phyloP scores from a whole-genome alignment of 1,140 invertebrate species.

The Alviniconcha marisindica region DNA sequence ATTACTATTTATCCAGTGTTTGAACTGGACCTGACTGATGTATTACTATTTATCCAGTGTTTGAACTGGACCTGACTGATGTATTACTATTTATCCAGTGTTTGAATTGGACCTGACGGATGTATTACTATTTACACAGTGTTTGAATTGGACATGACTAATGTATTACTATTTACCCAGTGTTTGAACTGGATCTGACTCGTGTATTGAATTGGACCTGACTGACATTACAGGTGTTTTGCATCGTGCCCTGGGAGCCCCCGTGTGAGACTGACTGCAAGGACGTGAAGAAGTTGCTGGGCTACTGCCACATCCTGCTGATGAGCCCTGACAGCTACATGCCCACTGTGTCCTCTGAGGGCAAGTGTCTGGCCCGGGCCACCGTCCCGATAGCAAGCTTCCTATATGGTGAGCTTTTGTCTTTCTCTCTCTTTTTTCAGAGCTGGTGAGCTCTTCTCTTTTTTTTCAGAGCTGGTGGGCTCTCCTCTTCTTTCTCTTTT shows the following conservation, averaged over 20 bases:
- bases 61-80: no score
- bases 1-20: no score
- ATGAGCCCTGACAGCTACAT: constrained; percentile 52
- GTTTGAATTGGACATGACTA: no score
- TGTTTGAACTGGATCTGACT: no score
- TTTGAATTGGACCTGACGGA: no score
- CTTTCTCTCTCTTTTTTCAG: not conserved
- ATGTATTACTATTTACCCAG: no score
- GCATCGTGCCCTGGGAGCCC: constrained; percentile 54
- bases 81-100: no score
- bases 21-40: no score
- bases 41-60: no score
- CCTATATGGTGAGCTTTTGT: constrained; percentile 28
- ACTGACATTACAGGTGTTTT: constrained; percentile 28
- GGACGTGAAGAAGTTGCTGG: constrained; percentile 17
- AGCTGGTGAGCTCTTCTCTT: not conserved
- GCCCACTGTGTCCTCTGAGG: constrained; percentile 13
- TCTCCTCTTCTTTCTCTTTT: not conserved
- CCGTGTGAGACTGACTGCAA: constrained; percentile 42
- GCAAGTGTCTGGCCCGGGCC: constrained; percentile 45
- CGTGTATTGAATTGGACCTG: no score
- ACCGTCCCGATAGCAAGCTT: constrained; percentile 45
- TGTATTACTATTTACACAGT: no score
- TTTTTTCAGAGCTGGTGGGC: not conserved
- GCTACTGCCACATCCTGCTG: constrained; percentile 41